A percentile compares a stretch with the other conserved stretches of the same genome.
Conservation (phyloP, 2,888 invertebrate genomes). For the Anaspis maculata region DNA sequence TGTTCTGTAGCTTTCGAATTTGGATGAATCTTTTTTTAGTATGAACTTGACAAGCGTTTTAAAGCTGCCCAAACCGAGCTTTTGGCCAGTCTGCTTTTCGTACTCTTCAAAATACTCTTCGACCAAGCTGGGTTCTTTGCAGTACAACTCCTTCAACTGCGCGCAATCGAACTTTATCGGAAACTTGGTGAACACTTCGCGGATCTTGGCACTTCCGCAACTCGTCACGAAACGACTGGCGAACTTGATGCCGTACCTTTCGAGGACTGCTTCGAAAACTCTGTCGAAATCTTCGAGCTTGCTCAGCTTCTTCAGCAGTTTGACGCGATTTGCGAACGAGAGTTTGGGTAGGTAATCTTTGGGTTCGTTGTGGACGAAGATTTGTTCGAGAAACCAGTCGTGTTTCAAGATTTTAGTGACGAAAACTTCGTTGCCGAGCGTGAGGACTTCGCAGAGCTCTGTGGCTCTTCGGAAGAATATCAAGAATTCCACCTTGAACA, state of each 20-base stretch:
- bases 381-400: neutral
- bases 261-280: neutral
- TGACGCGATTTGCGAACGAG: neutral
- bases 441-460: neutral
- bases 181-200: neutral
- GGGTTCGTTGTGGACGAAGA: too few species aligned
- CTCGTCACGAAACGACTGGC: neutral
- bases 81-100: neutral
- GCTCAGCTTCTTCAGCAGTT: neutral
- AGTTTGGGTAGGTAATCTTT: neutral
- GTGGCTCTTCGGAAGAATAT: neutral
- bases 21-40: neutral
- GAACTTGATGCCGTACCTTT: neutral
- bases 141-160: neutral
- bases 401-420: neutral
- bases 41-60: neutral
- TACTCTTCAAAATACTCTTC: neutral
- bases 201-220: neutral
- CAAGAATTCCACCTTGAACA: conserved; percentile 1
- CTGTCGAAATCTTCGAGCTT: too few species aligned
- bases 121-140: neutral
- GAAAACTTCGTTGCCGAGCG: neutral
- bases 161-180: neutral
- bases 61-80: neutral
- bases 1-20: too few species aligned